A percentile compares a stretch with the other conserved stretches of the same genome.
These are phyloP conservation scores for Eidolon helvum DNA, from an alignment of 2,113 vertebrate genomes.

Conservation along the genomic window DNA sequence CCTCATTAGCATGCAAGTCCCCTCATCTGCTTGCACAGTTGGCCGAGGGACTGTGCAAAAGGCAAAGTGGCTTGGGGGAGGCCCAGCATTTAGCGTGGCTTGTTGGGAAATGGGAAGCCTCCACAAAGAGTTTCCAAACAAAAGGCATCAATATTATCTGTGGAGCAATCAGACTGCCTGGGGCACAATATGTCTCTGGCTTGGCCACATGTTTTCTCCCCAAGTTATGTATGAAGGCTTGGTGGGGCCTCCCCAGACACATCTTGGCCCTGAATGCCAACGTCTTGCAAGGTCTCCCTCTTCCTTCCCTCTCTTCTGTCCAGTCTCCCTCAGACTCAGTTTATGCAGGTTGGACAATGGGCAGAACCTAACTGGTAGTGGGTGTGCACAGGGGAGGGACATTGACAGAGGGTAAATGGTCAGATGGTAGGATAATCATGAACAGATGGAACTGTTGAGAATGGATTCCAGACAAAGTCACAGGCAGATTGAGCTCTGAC, in stretches of 20 bases:
- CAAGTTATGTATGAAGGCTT: neutral
- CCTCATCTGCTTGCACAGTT: slow-evolving; percentile 54
- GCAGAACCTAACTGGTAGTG: neutral
- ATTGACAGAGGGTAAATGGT: slow-evolving; percentile 39
- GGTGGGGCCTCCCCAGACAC: neutral
- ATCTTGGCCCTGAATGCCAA: neutral
- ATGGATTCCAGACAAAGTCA: slow-evolving; percentile 56
- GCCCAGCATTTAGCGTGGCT: slow-evolving; percentile 20
- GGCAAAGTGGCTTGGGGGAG: slow-evolving; percentile 52
- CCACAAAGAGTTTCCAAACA: slow-evolving; percentile 78
- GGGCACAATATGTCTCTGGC: slow-evolving; percentile 55
- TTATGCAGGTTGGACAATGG: slow-evolving; percentile 49
- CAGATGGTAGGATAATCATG: slow-evolving; percentile 48
- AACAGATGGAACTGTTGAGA: slow-evolving; percentile 49
- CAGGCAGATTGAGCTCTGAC: slow-evolving; percentile 59
- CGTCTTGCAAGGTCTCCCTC: neutral
- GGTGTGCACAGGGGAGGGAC: neutral
- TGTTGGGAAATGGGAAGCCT: slow-evolving; percentile 54
- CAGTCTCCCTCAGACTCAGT: slow-evolving; percentile 37
- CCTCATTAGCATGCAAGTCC: slow-evolving; percentile 58
- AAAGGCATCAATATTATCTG: slow-evolving; percentile 76
- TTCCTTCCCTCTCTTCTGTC: neutral
- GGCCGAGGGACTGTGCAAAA: slow-evolving; percentile 32
- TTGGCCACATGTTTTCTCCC: slow-evolving; percentile 62
- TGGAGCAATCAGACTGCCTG: slow-evolving; percentile 69